A percentile compares a stretch with the other conserved stretches of the same genome.
Conservation (phyloP, 35 echinoderm and acorn worm species). For the Acanthaster planci region DNA sequence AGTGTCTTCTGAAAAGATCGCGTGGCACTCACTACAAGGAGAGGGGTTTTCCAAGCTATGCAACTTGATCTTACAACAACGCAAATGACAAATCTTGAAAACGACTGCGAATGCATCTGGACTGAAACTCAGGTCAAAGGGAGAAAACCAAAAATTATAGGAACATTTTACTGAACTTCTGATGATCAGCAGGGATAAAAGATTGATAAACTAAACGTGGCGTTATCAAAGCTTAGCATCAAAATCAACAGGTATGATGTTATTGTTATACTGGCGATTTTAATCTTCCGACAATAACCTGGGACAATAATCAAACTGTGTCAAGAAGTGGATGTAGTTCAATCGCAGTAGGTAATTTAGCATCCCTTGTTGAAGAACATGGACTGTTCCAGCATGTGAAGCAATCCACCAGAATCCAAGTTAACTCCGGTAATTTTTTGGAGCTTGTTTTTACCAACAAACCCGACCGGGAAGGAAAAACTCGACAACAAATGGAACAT, state of each 20-base stretch:
- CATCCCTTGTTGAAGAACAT: background rate
- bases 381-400: slow-evolving; percentile 5
- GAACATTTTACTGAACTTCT: background rate
- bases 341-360: background rate
- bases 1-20: no score
- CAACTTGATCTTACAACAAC: no score
- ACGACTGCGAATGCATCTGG: slow-evolving; percentile 28
- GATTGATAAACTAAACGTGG: no score
- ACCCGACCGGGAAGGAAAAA: background rate
- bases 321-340: background rate
- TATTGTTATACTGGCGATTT: slow-evolving; percentile 19
- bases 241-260: background rate
- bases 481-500: slow-evolving; percentile 12
- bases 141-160: slow-evolving; percentile 13
- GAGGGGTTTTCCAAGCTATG: no score
- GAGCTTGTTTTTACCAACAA: slow-evolving; percentile 16
- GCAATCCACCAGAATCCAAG: slow-evolving; percentile 20
- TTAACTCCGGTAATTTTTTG: background rate
- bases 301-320: background rate
- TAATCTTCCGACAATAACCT: background rate
- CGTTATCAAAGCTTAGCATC: no score
- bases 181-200: no score
- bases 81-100: background rate
- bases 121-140: slow-evolving; percentile 43
- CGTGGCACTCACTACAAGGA: no score